phyloP scores from a whole-genome alignment of 1,140 invertebrate genomes.

The Steinernema feltiae region DNA sequence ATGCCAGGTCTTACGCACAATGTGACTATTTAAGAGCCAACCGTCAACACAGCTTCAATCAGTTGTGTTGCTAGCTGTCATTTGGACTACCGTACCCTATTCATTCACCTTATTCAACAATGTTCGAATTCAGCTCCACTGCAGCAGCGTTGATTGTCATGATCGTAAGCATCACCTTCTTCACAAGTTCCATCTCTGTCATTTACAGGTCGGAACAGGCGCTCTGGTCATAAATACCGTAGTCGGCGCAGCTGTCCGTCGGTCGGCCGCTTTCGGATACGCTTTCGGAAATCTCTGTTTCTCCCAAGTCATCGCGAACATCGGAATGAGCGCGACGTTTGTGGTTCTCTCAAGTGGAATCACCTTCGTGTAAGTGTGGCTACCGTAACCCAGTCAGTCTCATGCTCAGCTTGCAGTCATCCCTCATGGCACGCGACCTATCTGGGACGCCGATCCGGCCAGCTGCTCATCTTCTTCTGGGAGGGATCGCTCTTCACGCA shows the following conservation, averaged over 20 bases:
- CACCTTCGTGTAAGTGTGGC: not conserved
- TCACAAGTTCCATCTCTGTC: too few species aligned
- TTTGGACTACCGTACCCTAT: too few species aligned
- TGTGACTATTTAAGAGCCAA: too few species aligned
- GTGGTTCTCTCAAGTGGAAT: not conserved
- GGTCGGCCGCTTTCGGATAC: not conserved
- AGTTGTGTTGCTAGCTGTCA: too few species aligned
- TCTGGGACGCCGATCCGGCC: not conserved
- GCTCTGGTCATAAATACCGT: not conserved
- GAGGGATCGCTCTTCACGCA: not conserved
- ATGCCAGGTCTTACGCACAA: too few species aligned
- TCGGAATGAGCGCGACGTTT: not conserved
- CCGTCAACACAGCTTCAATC: too few species aligned
- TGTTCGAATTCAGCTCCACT: too few species aligned
- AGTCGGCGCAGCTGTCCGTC: not conserved
- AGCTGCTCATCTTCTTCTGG: conserved; percentile 8
- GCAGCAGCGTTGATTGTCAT: too few species aligned
- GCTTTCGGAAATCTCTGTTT: not conserved
- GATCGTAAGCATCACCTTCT: too few species aligned
- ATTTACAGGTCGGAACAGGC: not conserved
- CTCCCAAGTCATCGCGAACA: not conserved
- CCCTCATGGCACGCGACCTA: not conserved
- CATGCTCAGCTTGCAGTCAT: not conserved
- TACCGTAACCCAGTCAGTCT: not conserved
- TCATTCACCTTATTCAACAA: too few species aligned